Percentiles rank a stretch among this genome's conserved stretches.
These are phyloP conservation scores for Myrmophylax atrothorax DNA, from an alignment of 2,113 vertebrate species.

Conservation along the genomic window DNA sequence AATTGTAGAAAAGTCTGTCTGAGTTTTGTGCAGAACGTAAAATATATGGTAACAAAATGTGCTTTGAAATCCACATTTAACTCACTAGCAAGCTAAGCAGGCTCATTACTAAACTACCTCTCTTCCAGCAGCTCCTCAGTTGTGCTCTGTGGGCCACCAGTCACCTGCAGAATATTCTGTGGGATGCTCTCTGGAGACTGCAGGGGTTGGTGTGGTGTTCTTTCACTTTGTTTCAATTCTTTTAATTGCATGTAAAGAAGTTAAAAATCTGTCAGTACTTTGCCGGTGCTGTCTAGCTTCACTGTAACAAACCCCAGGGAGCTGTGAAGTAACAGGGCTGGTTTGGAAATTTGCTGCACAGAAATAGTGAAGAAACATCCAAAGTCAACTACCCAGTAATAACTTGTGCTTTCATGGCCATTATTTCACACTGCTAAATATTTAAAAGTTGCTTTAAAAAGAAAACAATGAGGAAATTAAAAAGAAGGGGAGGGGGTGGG, in stretches of 20 bases:
- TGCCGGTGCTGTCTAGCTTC: neutral
- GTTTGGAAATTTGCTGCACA: neutral
- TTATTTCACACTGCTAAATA: neutral
- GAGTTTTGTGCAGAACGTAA: neutral
- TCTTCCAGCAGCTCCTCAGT: neutral
- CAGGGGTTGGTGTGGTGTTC: neutral
- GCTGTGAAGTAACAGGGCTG: neutral
- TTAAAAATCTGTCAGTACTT: slow-evolving; percentile 13
- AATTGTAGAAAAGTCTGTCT: neutral
- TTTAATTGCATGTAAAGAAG: neutral
- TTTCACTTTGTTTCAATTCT: neutral
- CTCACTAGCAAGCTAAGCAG: neutral
- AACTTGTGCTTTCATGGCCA: neutral
- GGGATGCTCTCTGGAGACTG: neutral
- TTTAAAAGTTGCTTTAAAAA: neutral
- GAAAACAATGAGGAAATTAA: neutral
- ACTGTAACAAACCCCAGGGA: neutral
- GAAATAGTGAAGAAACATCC: neutral
- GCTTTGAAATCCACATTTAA: neutral
- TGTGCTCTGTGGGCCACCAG: neutral
- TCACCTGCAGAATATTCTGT: neutral
- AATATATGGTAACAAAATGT: neutral
- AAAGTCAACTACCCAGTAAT: neutral
- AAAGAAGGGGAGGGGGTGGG: neutral
- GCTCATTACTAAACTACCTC: neutral